Evolutionary conservation across 2,797 vertebrate species (phyloP).

Genomic region (Pangasius sanitwongsei): DNA sequence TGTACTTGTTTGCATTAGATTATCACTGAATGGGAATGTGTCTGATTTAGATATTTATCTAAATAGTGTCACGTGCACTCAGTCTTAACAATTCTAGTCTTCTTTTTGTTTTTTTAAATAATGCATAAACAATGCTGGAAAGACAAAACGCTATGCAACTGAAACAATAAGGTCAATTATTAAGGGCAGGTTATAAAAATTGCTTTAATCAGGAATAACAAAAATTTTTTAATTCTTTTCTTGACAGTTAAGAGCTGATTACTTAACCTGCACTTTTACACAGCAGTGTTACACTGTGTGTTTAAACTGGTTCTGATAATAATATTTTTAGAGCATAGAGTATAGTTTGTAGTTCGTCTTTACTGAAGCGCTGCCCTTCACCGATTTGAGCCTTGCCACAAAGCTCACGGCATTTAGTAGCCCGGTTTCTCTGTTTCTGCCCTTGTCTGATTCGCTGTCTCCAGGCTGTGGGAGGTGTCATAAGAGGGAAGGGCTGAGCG

Average conservation of each 20-base stretch:
- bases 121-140: not conserved
- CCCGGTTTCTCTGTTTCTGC: conserved; percentile 46
- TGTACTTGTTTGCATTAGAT: not conserved
- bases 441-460: conserved; percentile 51
- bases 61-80: not conserved
- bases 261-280: not conserved
- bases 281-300: not conserved
- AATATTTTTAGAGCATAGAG: not conserved
- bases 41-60: conserved; percentile 5
- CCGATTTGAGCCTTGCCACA: conserved; percentile 50
- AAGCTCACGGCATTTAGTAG: conserved; percentile 53
- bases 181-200: not conserved
- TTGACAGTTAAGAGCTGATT: not conserved
- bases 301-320: not conserved
- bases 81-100: not conserved
- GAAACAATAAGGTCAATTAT: not conserved
- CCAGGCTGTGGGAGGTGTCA: conserved; percentile 54
- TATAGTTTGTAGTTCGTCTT: not conserved
- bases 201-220: not conserved
- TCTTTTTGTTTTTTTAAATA: not conserved
- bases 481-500: conserved; percentile 42
- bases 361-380: conserved; percentile 39
- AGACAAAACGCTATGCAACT: not conserved
- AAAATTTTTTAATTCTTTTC: not conserved
- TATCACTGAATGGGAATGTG: not conserved